Evolutionary conservation across 2,888 invertebrate species (phyloP), one percentile per base, ranked within the genome.

Genomic region (Eueremaeus valkanovi): DNA sequence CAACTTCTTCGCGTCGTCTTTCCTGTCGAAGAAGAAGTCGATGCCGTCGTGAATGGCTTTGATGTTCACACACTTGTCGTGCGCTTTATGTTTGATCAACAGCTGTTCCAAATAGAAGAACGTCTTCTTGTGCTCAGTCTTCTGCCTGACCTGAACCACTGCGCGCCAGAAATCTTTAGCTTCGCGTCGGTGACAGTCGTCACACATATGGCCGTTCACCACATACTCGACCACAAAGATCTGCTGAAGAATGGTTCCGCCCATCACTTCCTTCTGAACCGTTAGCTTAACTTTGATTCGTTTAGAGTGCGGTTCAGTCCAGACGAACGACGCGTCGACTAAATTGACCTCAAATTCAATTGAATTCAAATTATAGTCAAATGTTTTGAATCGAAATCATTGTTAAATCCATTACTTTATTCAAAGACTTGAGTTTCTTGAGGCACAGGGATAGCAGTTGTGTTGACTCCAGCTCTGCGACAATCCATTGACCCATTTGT

Each of bases 281-380:
- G 95, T 95, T 75, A 99, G 84, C 85, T 95, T 93, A 78, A 95
- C 91, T 87, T 97, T 98, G 73, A 99, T 90, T 79, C 99, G 88
- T 84, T 94, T 96, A 0, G 98, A 99, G 86, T 99, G 99, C 49
- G 97, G 95, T 83, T 99, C 99, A 13, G 99, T 99, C 98, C 98
- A 99, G 3, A 96, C 89, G 86, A 99, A 99, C 0, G 91, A 90
- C 55, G 99, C 99, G 87, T 99, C 98, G 74, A 97, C 87, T 21
- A 99, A 86, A 82, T 95, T 92, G 0, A 98, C 92, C 82, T 91
- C 76, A 51, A 76, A 74, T 33, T 42, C 21, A 63, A 40, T 21
- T 0, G 16, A 3, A 63, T 24, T 33, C 16, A 75, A 1, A 36
- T 36, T 36, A 11, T 11, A 36, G 11, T 75, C 21, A 18, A 33